Base-by-base conservation (phyloP, 2,888 invertebrate genomes). In the Drosophila demipolita region DNA sequence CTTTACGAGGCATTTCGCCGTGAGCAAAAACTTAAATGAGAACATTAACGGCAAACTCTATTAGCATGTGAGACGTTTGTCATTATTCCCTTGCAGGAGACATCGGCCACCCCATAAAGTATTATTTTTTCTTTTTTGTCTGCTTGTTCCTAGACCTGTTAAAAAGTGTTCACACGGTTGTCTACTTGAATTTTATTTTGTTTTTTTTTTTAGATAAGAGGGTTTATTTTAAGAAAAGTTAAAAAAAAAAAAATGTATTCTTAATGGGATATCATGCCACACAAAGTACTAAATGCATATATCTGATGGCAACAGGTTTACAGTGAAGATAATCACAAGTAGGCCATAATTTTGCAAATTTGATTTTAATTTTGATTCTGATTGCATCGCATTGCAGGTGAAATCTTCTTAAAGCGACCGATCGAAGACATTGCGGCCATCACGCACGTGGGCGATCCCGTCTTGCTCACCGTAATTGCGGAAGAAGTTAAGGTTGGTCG, bases 401-500 rank as follows among this genome's bases (percentile, higher is more conserved):
- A 96, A 94, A 94, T 96, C 74, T 94, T 94, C 77, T 92, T 96
- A 77, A 94, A 96, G 78, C 95, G 96, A 79, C 96, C 97, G 1
- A 93, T 98, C 36, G 95, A 96, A 80, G 97, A 97, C 90, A 95
- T 98, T 79, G 95, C 96, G 63, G 95, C 96, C 64, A 96, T 97
- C 83, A 96, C 96, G 20, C 96, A 96, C 90, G 95, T 96, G n/a
- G 96, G 97, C 59, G 96, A 97, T 65, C 97, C 98, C 3, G 96
- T 98, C 65, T 94, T 97, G 57, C 94, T 98, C 73, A 97, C 96
- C 1, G 96, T 98, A 60, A 95, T 97, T 58, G 98, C 98, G 4
- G 97, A 97, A 92, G 98, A 98, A 93, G 96, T 98, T 72, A 95
- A 96, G 81, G 94, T 95, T 75, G 95, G 95, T 67, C 94, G 96